Conservation (phyloP, 2,113 vertebrate genomes). For the Tragulus kanchil region DNA sequence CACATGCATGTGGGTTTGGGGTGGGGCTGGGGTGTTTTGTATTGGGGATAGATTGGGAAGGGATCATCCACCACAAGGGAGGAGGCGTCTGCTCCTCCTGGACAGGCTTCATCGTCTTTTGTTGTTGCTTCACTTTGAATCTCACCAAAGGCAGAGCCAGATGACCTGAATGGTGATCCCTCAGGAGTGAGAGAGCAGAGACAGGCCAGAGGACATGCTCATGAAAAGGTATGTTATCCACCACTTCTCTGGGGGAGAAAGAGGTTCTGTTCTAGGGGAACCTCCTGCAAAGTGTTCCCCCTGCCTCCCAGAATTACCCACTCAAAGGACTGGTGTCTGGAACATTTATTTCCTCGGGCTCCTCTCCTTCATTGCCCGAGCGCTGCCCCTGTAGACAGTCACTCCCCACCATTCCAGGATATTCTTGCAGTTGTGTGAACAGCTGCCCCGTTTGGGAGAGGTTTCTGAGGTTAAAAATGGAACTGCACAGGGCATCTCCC, state of each 20-base stretch:
- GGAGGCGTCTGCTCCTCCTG: background rate
- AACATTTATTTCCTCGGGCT: background rate
- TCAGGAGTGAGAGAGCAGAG: background rate
- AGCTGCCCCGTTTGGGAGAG: background rate
- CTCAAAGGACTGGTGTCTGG: no score
- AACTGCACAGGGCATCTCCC: background rate
- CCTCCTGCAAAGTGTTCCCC: background rate
- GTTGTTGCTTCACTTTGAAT: background rate
- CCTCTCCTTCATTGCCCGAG: background rate
- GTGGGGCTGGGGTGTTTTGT: background rate
- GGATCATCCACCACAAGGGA: rapidly evolving
- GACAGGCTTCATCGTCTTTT: background rate
- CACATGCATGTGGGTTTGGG: background rate
- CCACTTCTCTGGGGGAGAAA: background rate
- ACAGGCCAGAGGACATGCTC: background rate
- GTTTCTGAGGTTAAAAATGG: background rate
- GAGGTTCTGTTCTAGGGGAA: background rate
- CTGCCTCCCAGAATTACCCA: background rate
- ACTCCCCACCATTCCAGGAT: background rate
- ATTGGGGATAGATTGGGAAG: background rate
- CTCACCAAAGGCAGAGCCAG: background rate
- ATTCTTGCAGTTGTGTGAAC: background rate
- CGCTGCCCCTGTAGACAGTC: background rate
- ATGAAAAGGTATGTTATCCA: background rate
- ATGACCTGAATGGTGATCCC: background rate